phyloP scores from a whole-genome alignment of 2,888 invertebrate species.

The Melieria picta region DNA sequence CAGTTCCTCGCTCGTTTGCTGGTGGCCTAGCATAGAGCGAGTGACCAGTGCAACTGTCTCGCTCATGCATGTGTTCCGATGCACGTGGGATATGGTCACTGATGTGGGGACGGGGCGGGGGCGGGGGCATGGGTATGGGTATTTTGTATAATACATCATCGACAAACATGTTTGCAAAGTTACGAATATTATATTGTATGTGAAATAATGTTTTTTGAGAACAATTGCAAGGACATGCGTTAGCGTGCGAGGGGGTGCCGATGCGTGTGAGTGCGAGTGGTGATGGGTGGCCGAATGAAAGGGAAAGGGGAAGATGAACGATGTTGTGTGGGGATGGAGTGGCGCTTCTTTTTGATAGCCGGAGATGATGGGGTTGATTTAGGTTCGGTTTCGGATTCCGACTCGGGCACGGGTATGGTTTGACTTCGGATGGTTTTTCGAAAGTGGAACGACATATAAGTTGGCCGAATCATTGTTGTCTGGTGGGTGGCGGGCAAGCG shows the following conservation, averaged over 20 bases:
- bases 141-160: conserved; percentile 62
- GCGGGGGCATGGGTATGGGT: conserved; percentile 30
- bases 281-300: not conserved
- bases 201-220: conserved; percentile 55
- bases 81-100: too few species aligned
- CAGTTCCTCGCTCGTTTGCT: not conserved
- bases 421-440: not conserved
- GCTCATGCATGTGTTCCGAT: conserved; percentile 58
- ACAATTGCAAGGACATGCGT: conserved; percentile 62
- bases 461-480: conserved; percentile 23
- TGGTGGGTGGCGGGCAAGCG: not conserved
- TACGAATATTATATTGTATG: conserved; percentile 56
- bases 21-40: not conserved
- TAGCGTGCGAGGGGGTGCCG: conserved; percentile 36
- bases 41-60: conserved; percentile 4
- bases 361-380: conserved; percentile 30
- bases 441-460: conserved; percentile 15
- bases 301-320: not conserved
- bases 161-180: conserved; percentile 63
- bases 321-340: not conserved
- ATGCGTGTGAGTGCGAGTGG: conserved; percentile 21
- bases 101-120: too few species aligned
- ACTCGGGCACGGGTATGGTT: not conserved
- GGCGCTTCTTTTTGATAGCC: conserved; percentile 5
- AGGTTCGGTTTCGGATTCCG: conserved; percentile 4